Base-by-base conservation (phyloP, 2,888 invertebrate species). In the Leptopilina myrica region DNA sequence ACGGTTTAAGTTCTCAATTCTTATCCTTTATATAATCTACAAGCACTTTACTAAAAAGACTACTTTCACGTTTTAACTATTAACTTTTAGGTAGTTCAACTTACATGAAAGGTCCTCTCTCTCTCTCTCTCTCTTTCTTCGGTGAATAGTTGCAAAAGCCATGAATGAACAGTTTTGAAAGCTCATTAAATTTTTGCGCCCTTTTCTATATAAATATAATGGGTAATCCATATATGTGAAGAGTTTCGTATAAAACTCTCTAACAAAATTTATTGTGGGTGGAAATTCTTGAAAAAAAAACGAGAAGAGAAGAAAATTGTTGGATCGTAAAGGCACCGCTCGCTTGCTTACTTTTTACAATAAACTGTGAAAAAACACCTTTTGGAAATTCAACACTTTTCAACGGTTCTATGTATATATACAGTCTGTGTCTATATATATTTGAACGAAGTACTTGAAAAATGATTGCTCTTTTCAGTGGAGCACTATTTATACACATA, bases 1-100 rank as follows among this genome's bases (percentile, higher is more conserved):
- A 15, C 33, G n/a, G 56, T 73, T 56, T 26, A 40, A 73, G n/a
- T 73, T 73, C 5, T 9, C 49, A 49, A 56, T 56, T 73, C 33
- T 56, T 56, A 73, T 73, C 73, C 56, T 7, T 14, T 53, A 53
- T 56, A 73, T n/a, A 73, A 73, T 33, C 73, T 73, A 56, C 33
- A 73, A 56, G n/a, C 33, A 33, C 33, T 73, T 62, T 73, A 53
- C 56, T 73, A 33, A 11, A 56, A 56, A 73, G 33, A n/a, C 15
- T 49, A 62, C 73, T 56, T 53, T 73, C 53, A 33, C 3, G 14
- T 73, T 33, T 73, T 9, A 56, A 7, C 53, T 56, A 14, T 53
- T 56, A 43, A 7, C 53, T 56, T 33, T 53, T 56, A 33, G 33
- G 33, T 33, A n/a, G 73, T 53, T 56, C 56, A 14, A 73, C 56